Percentiles rank a stretch among this genome's conserved stretches.
Conservation (phyloP, 2,113 vertebrate genomes). For the Otolemur garnettii region DNA sequence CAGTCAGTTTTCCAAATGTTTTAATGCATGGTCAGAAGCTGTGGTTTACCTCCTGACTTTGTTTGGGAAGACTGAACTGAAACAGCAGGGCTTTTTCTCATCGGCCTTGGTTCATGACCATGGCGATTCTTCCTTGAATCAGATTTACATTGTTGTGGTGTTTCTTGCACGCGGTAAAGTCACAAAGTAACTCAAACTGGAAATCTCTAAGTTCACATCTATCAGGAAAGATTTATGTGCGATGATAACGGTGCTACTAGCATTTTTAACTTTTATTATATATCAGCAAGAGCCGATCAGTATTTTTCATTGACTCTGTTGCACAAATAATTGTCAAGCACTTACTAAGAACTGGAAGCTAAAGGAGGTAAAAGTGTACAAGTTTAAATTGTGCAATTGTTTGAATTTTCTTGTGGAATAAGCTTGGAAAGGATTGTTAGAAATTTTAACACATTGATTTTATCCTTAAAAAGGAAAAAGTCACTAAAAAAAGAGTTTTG, state of each 20-base stretch:
- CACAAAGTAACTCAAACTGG: background rate
- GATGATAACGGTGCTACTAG: background rate
- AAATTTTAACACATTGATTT: background rate
- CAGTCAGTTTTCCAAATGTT: constrained; percentile 73
- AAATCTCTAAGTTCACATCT: constrained; percentile 9
- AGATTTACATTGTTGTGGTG: background rate
- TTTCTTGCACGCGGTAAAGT: background rate
- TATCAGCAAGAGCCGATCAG: background rate
- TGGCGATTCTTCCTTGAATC: background rate
- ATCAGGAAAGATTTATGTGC: background rate
- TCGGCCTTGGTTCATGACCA: background rate
- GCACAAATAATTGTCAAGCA: background rate
- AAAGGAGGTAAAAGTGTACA: background rate
- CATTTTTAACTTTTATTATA: constrained; percentile 51
- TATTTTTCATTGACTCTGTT: background rate
- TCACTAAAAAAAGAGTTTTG: background rate
- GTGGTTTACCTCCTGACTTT: constrained; percentile 83
- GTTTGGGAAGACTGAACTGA: constrained; percentile 79
- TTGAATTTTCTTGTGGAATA: background rate
- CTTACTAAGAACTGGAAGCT: background rate
- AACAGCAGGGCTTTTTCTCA: background rate
- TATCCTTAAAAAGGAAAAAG: background rate
- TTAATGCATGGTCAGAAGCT: constrained; percentile 75
- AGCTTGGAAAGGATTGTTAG: background rate
- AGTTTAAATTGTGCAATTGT: background rate